Evolutionary conservation across 2,113 vertebrate genomes (phyloP).

Genomic region (Chroicocephalus ridibundus): DNA sequence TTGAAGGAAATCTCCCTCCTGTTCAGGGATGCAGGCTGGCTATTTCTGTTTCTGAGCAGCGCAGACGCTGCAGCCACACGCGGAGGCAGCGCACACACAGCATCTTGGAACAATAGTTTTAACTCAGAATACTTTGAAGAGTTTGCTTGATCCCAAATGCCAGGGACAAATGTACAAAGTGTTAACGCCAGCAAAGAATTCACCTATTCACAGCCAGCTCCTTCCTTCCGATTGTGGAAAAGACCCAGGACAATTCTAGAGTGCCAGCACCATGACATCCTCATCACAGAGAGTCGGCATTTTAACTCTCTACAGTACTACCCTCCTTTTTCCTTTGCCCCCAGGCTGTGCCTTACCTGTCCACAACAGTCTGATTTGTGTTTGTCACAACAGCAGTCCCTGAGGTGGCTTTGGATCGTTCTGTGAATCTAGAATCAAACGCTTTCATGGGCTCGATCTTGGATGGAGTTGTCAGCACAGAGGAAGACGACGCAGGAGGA

Average conservation of each 20-base stretch:
- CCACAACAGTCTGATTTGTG: slow-evolving; percentile 78
- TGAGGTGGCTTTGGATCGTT: slow-evolving; percentile 94
- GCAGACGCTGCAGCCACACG: background rate
- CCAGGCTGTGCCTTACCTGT: slow-evolving; percentile 76
- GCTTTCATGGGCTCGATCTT: slow-evolving; percentile 99
- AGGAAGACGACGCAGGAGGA: slow-evolving; percentile 74
- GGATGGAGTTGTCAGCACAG: slow-evolving; percentile 85
- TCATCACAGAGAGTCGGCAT: background rate
- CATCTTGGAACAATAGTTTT: background rate
- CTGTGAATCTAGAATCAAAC: slow-evolving; percentile 94
- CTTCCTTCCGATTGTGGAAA: background rate
- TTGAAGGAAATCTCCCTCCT: background rate
- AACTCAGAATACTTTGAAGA: background rate
- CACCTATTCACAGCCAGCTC: background rate
- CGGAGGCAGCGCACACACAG: background rate
- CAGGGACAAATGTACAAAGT: background rate
- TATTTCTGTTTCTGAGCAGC: background rate
- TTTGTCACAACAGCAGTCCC: slow-evolving; percentile 81
- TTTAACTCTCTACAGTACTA: background rate
- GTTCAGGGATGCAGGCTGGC: background rate
- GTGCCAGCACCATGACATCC: background rate
- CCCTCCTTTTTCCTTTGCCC: background rate
- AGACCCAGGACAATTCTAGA: background rate
- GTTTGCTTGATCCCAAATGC: background rate
- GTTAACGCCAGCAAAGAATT: background rate